Base-by-base conservation (phyloP, 2,113 vertebrate genomes). In the Hemichromis elongatus region DNA sequence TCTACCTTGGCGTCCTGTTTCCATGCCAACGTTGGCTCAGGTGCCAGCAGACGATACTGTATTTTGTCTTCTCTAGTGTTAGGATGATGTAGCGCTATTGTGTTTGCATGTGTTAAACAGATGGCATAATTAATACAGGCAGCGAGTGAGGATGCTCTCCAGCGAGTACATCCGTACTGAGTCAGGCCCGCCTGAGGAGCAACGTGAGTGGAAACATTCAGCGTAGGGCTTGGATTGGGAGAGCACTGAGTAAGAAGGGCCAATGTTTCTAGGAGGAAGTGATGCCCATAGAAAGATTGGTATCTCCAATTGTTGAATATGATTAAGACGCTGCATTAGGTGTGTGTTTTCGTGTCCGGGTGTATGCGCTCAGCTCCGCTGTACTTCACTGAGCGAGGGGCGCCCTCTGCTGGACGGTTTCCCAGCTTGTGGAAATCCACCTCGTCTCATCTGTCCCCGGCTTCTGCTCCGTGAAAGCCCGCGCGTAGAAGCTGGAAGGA, bases 1-100 rank as follows among this genome's bases (percentile, higher is more conserved):
- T 81, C 83, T 86, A 86, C 88, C 88, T 86, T 93, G 90, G 95
- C 93, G 92, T 95, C 86, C 82, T 83, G 94, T 96, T 95, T 90
- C 95, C 92, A 94, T 94, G 94, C 93, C 90, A 94, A 95, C 89
- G 73, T 50, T 45, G 30, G 61, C 47, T 56, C 53, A 33, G 7
- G 80, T 52, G 70, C 87, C 83, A 59, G 86, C 56, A 42, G 77
- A 35, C 87, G 90, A 80, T 75, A 85, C 52, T 77, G 70, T 79
- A 55, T 77, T 90, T 40, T 77, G 77, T 89, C 77, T 87, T 68
- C 18, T 80, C 30, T 55, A 7, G 70, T 73, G 89, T 84, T 77
- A 80, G 83, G 82, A 55, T 28, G 18, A 81, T 18, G 50, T 21
- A 8, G 24, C 1, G 8, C 28, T 52, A 79, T 13, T 54, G 59